Percentiles rank a stretch among this genome's conserved stretches.
These are phyloP conservation scores for Sinocyclocheilus anshuiensis DNA, from an alignment of 2,113 vertebrate genomes.

Conservation along the genomic window DNA sequence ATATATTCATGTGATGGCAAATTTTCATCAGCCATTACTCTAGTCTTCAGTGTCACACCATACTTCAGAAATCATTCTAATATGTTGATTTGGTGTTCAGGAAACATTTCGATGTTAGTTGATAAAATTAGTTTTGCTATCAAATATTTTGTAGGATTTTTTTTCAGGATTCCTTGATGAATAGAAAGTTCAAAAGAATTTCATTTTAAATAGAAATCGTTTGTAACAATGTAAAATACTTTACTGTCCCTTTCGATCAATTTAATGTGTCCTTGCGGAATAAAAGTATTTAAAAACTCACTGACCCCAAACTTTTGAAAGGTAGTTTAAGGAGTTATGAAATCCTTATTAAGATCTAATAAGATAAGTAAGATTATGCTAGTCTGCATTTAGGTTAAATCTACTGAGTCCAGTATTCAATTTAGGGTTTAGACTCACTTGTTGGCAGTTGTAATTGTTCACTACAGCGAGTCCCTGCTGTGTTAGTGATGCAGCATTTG, in stretches of 20 bases:
- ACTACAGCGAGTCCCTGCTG: constrained; percentile 69
- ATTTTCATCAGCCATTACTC: not conserved
- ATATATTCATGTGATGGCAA: no score
- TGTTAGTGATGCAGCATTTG: constrained; percentile 81
- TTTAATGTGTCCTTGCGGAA: not conserved
- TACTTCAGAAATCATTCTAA: not conserved
- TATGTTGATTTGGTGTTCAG: not conserved
- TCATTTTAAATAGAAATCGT: not conserved
- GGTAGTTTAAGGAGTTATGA: not conserved
- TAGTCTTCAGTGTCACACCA: not conserved
- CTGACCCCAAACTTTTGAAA: not conserved
- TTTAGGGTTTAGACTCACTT: not conserved
- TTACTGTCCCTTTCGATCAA: not conserved
- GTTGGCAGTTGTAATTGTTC: not conserved
- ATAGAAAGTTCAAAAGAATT: no score
- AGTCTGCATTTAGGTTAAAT: not conserved
- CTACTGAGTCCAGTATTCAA: not conserved
- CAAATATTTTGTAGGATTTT: no score
- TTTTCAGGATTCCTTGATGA: no score
- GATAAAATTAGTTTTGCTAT: not conserved
- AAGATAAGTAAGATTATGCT: not conserved
- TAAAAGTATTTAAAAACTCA: no score
- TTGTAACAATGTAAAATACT: not conserved
- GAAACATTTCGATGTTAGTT: not conserved
- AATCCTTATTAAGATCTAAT: not conserved